Percentiles rank a stretch among this genome's conserved stretches.
These are phyloP conservation scores for Hartigia nigra DNA, from an alignment of 2,888 invertebrate genomes.

Conservation along the genomic window DNA sequence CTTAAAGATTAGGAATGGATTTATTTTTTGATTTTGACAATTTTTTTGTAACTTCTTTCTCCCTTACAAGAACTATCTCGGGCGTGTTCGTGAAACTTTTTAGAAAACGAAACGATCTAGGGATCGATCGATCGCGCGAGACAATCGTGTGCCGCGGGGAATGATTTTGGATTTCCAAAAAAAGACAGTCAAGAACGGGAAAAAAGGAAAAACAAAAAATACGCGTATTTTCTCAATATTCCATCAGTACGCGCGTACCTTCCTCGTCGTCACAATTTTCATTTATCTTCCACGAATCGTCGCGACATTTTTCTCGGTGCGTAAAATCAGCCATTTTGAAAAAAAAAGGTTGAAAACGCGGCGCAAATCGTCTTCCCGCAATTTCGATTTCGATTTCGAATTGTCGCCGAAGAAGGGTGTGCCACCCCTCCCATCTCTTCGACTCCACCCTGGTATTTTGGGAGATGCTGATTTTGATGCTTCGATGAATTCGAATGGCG, in stretches of 20 bases:
- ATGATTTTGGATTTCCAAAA: conserved; percentile 23
- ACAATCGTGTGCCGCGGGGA: conserved; percentile 34
- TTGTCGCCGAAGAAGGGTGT: background rate
- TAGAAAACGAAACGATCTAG: background rate
- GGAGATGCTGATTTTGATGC: background rate
- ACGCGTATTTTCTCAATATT: conserved; percentile 30
- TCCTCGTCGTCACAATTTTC: conserved; percentile 5
- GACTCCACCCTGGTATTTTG: background rate
- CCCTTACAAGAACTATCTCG: background rate
- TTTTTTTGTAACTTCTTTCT: background rate
- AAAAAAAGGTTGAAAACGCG: conserved; percentile 13
- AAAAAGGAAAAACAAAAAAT: conserved; percentile 7
- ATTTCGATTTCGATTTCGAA: background rate
- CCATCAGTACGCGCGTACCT: conserved; percentile 28
- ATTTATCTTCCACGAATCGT: background rate
- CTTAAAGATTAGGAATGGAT: background rate
- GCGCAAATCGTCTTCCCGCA: background rate
- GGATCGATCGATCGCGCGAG: conserved; percentile 1
- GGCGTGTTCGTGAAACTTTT: background rate
- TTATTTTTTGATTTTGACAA: background rate
- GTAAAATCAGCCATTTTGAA: background rate
- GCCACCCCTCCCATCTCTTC: background rate
- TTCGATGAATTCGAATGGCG: background rate
- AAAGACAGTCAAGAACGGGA: background rate
- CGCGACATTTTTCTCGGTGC: background rate